Evolutionary conservation across 2,888 invertebrate genomes (phyloP).

Genomic region (Bruchidius siliquastri): DNA sequence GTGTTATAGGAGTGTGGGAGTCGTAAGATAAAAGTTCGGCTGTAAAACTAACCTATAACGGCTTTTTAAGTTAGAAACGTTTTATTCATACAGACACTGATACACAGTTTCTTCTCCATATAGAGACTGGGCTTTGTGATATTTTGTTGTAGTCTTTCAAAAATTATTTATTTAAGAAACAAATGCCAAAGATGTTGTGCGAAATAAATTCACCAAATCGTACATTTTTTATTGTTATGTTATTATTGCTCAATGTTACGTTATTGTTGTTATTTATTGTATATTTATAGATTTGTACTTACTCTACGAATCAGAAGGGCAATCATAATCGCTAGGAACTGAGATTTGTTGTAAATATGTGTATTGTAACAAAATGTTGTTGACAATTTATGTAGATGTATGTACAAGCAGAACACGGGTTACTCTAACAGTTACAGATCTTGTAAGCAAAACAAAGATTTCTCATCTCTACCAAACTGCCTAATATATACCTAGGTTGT

Average conservation of each 20-base stretch:
- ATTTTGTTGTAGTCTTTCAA: not conserved
- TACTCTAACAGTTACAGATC: not conserved
- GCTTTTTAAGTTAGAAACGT: too few species aligned
- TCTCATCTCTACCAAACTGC: too few species aligned
- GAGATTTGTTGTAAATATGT: not conserved
- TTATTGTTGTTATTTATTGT: not conserved
- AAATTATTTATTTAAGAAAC: not conserved
- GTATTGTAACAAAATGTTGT: not conserved
- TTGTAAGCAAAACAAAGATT: too few species aligned
- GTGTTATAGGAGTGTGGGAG: too few species aligned
- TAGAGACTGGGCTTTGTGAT: not conserved
- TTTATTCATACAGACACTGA: not conserved
- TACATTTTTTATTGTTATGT: not conserved
- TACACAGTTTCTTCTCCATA: not conserved
- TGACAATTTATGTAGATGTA: not conserved
- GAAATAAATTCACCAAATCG: not conserved
- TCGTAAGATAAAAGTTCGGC: too few species aligned
- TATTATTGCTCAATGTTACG: not conserved
- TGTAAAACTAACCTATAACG: too few species aligned
- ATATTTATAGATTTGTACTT: not conserved
- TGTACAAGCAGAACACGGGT: not conserved
- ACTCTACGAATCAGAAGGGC: not conserved
- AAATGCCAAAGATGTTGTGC: not conserved
- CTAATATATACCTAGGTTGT: too few species aligned
- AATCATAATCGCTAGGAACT: not conserved